phyloP scores from a whole-genome alignment of 2,113 vertebrate genomes.

The Poeciliopsis retropinna region DNA sequence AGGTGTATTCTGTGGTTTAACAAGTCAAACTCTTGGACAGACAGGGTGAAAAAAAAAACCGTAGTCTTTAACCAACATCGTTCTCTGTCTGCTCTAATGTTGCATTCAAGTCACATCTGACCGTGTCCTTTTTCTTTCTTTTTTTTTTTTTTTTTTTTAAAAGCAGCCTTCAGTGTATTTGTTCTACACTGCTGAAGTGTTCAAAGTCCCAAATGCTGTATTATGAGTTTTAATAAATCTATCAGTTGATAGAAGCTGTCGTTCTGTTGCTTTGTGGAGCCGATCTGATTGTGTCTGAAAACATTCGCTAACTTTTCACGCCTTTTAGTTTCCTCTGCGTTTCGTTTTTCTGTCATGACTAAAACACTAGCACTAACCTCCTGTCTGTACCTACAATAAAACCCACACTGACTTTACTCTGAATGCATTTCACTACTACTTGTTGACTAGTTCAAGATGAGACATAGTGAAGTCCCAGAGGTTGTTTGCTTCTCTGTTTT shows the following conservation, averaged over 20 bases:
- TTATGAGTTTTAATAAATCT: conserved; percentile 97
- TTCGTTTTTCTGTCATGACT: conserved; percentile 47
- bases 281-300: conserved; percentile 19
- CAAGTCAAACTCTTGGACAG: conserved; percentile 73
- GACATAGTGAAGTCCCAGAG: conserved; percentile 30
- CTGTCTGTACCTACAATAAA: conserved; percentile 20
- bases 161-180: conserved; percentile 83
- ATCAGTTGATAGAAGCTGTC: conserved; percentile 87
- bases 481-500: conserved; percentile 71
- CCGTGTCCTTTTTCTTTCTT: conserved; percentile 80
- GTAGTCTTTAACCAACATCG: conserved; percentile 77
- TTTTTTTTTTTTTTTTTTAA: conserved; percentile 71
- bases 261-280: conserved; percentile 57
- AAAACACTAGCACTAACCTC: conserved; percentile 34
- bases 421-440: neutral
- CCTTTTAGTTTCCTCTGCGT: conserved; percentile 26
- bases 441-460: conserved; percentile 1
- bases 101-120: conserved; percentile 84
- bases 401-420: neutral
- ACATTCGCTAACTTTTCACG: conserved; percentile 3
- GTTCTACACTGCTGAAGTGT: conserved; percentile 83
- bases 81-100: conserved; percentile 87
- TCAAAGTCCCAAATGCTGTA: conserved; percentile 89
- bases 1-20: conserved; percentile 82
- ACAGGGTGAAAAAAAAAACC: conserved; percentile 29